Evolutionary conservation across 2,797 vertebrate species (phyloP), one percentile per base, ranked within the genome.

Genomic region (Mycteria americana): DNA sequence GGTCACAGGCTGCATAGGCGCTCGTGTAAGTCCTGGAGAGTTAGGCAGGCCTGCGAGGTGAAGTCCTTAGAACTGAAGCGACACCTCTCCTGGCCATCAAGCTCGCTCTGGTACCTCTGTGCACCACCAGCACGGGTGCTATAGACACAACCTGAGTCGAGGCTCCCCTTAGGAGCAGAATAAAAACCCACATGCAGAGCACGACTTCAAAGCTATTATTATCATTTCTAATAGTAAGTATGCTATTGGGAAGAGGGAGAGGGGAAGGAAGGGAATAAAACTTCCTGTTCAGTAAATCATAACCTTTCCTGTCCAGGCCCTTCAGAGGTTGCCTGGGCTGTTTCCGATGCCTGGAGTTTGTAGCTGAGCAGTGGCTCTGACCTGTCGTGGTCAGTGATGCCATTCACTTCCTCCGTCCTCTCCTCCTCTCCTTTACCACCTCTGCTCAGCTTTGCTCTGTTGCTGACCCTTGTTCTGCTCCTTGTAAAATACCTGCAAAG

Each of bases 101-200:
- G 37, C 56, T 63, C 4, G 0, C 41, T 7, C 30, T 46, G 2
- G 27, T 64, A 11, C 43, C 43, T 46, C 46, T 65, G 35, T 62
- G 22, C 63, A 16, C 57, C 57, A 13, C 37, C 67, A 75, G 65
- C 31, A 14, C 0, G 0, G 18, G 45, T 3, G 6, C 6, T 28
- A 12, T 3, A 62, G 31, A 33, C 22, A 28, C 33, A 60, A 14
- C 56, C 45, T 24, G 28, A 57, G 57, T 33, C 0, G 0, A 14
- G 33, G 25, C 60, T 90, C 10, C 18, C 3, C 13, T 43, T 63
- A n/a, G 60, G 18, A 77, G 28, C 56, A 45, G 57, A 88, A 22
- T 63, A 37, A 59, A 92, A 85, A 18, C 13, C 18, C 41, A 25
- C 5, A 1, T 45, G 19, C 60, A 75, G 45, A 92, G 23, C 28